These are phyloP conservation scores for Trachymyrmex septentrionalis DNA, from an alignment of 1,140 invertebrate genomes.

Conservation along the genomic window DNA sequence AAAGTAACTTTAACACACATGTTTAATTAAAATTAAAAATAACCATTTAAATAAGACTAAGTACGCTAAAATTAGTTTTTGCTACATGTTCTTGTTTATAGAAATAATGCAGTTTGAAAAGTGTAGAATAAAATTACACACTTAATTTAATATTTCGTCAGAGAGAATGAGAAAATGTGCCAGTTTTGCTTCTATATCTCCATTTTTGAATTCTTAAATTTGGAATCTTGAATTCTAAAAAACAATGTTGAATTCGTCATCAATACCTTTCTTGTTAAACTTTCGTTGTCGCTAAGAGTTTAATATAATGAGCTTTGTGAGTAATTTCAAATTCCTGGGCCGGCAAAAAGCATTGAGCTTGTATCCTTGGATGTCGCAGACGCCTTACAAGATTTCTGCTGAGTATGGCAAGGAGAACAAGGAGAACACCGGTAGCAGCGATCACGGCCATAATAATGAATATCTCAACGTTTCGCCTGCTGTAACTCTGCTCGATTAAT, in stretches of 20 bases:
- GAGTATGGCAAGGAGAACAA: slow-evolving; percentile 74
- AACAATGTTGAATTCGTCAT: neutral
- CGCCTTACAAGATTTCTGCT: slow-evolving; percentile 78
- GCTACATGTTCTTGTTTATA: neutral
- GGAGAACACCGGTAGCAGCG: slow-evolving; percentile 72
- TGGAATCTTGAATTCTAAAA: neutral
- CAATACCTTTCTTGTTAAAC: slow-evolving; percentile 77
- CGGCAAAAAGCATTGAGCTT: slow-evolving; percentile 85
- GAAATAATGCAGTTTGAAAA: neutral
- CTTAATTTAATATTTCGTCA: neutral
- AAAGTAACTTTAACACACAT: neutral
- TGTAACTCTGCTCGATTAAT: slow-evolving; percentile 74
- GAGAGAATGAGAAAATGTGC: neutral
- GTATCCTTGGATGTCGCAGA: slow-evolving; percentile 77
- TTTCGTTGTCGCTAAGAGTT: slow-evolving; percentile 87
- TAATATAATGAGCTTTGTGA: slow-evolving; percentile 87
- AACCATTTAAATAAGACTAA: neutral
- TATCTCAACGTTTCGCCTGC: slow-evolving; percentile 78
- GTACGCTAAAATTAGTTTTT: neutral
- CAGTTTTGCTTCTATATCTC: slow-evolving; percentile 7
- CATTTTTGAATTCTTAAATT: neutral
- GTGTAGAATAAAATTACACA: neutral
- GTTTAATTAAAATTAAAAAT: neutral
- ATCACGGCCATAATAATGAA: slow-evolving; percentile 79
- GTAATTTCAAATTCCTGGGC: slow-evolving; percentile 86